These are phyloP conservation scores for Eubasilissa splendida DNA, from an alignment of 2,888 invertebrate genomes.

Conservation along the genomic window DNA sequence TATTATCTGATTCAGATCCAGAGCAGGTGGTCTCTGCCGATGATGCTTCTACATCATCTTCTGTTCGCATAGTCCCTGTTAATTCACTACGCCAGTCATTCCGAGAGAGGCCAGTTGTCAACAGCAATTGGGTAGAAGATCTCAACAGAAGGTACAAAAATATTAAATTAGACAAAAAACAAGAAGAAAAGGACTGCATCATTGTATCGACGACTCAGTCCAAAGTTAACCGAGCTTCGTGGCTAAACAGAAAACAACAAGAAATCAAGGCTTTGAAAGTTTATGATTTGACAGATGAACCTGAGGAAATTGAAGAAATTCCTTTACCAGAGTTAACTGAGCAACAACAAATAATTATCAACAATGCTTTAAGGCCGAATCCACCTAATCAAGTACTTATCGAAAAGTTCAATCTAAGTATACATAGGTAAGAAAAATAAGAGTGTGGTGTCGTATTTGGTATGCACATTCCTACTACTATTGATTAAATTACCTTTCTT, in stretches of 20 bases:
- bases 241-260: conserved; percentile 67
- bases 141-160: conserved; percentile 69
- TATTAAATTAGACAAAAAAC: conserved; percentile 66
- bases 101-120: conserved; percentile 70
- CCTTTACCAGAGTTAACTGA: conserved; percentile 77
- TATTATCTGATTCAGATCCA: conserved; percentile 67
- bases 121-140: conserved; percentile 72
- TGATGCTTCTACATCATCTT: conserved; percentile 67
- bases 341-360: conserved; percentile 76
- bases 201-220: conserved; percentile 69
- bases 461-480: too few relatives aligned
- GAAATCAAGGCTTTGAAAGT: conserved; percentile 68
- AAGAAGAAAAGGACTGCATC: conserved; percentile 68
- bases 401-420: conserved; percentile 70
- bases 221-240: conserved; percentile 69
- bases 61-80: conserved; percentile 66
- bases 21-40: conserved; percentile 64
- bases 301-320: conserved; percentile 69
- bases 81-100: conserved; percentile 75
- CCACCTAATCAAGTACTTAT: conserved; percentile 79
- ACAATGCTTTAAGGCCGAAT: conserved; percentile 73
- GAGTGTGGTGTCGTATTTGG: too few relatives aligned
- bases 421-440: conserved; percentile 65
- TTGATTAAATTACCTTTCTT: too few relatives aligned
- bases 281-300: conserved; percentile 66